phyloP scores from a whole-genome alignment of 2,888 invertebrate genomes.

The Polymixis flavicincta region DNA sequence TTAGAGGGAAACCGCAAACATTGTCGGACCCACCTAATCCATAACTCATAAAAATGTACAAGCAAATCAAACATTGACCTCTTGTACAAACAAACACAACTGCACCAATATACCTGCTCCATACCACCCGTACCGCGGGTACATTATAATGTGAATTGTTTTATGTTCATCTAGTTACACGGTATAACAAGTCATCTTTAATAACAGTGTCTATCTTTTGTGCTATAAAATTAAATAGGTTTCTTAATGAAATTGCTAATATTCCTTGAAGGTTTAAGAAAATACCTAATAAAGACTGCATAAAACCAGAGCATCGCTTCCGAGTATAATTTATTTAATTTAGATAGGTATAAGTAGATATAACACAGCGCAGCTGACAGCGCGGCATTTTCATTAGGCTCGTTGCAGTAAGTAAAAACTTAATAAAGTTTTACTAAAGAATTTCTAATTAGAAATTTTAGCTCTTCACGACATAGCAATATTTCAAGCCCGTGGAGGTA shows the following conservation, averaged over 20 bases:
- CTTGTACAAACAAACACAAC: constrained; percentile 76
- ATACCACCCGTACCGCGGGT: neutral
- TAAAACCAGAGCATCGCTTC: constrained; percentile 60
- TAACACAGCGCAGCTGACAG: constrained; percentile 76
- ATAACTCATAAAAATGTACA: constrained; percentile 89
- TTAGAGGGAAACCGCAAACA: constrained; percentile 81
- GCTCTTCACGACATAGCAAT: constrained; percentile 90
- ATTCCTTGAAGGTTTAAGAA: constrained; percentile 56
- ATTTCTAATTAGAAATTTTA: constrained; percentile 91
- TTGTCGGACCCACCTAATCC: constrained; percentile 82
- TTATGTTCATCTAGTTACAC: constrained; percentile 19
- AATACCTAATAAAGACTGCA: constrained; percentile 62
- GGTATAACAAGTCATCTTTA: constrained; percentile 45
- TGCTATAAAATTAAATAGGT: constrained; percentile 58
- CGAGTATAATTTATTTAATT: constrained; percentile 70
- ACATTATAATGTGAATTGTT: constrained; percentile 25
- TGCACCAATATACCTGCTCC: constrained; percentile 52
- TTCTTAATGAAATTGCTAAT: constrained; percentile 63
- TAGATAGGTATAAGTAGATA: constrained; percentile 62
- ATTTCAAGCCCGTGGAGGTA: constrained; percentile 90
- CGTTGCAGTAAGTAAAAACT: constrained; percentile 89
- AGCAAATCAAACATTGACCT: constrained; percentile 81
- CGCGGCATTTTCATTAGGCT: constrained; percentile 88
- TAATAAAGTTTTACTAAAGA: constrained; percentile 89
- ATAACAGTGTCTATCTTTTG: constrained; percentile 50